Conservation (phyloP, 2,888 invertebrate species). For the Julus scandinavius region DNA sequence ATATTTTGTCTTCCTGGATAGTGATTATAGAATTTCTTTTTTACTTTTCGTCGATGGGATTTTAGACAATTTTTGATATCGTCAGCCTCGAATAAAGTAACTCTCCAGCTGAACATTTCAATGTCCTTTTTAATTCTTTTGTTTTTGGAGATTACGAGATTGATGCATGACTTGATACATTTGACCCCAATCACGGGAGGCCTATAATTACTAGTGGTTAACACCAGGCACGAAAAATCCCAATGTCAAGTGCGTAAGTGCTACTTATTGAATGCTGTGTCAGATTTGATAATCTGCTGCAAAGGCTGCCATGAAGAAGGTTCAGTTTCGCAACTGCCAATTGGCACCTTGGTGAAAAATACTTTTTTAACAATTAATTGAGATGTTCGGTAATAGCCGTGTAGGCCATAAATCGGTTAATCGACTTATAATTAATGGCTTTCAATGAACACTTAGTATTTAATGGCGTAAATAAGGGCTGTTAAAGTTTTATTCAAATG, state of each 20-base stretch:
- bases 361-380: neutral
- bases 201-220: constrained; percentile 2
- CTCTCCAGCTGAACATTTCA: neutral
- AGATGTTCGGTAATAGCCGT: neutral
- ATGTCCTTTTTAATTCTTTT: neutral
- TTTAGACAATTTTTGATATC: no score
- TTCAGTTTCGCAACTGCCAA: neutral
- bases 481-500: no score
- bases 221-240: neutral
- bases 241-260: constrained; percentile 42
- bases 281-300: neutral
- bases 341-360: constrained; percentile 9
- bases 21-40: no score
- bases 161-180: constrained; percentile 3
- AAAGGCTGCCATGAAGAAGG: neutral
- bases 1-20: no score
- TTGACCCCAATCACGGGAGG: constrained; percentile 1
- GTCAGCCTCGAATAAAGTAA: neutral
- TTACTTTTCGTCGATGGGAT: no score
- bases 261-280: constrained; percentile 15
- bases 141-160: neutral
- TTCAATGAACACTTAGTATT: neutral
- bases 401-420: neutral
- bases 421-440: neutral
- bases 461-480: neutral